phyloP scores from a whole-genome alignment of 1,140 invertebrate genomes.

The Riptortus pedestris region DNA sequence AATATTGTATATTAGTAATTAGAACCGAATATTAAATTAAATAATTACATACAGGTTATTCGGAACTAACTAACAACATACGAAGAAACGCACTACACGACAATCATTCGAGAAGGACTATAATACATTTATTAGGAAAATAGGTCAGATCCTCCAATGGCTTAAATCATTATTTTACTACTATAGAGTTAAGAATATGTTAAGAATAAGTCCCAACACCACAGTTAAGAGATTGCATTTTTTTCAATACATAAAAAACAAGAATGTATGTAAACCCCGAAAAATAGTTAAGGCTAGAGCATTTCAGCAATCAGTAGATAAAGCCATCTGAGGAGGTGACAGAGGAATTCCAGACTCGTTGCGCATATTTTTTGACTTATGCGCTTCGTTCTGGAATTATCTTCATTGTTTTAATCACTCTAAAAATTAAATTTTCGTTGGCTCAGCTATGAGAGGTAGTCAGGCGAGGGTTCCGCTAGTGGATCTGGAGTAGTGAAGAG shows the following conservation, averaged over 20 bases:
- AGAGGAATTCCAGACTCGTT: background rate
- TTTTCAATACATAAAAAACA: background rate
- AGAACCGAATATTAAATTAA: conserved; percentile 25
- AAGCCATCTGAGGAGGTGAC: conserved; percentile 28
- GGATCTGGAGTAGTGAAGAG: conserved; percentile 77
- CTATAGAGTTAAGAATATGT: conserved; percentile 2
- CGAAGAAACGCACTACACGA: conserved; percentile 2
- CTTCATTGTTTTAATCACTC: background rate
- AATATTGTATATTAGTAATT: conserved; percentile 23
- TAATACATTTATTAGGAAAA: conserved; percentile 27
- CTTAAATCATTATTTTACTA: conserved; percentile 23
- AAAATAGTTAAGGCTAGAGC: conserved; percentile 8
- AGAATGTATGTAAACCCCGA: background rate
- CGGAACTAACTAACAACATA: conserved; percentile 30
- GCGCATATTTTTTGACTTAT: background rate
- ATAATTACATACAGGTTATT: conserved; percentile 22
- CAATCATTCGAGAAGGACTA: conserved; percentile 23
- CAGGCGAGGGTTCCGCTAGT: conserved; percentile 63
- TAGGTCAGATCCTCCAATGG: conserved; percentile 31
- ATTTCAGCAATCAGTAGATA: background rate
- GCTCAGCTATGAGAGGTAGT: conserved; percentile 51
- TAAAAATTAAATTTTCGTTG: conserved; percentile 2
- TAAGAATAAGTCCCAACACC: conserved; percentile 16
- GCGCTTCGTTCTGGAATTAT: background rate
- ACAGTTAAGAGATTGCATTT: conserved; percentile 1